Evolutionary conservation across 2,797 vertebrate species (phyloP), one percentile per base, ranked within the genome.

Genomic region (Dermochelys coriacea): DNA sequence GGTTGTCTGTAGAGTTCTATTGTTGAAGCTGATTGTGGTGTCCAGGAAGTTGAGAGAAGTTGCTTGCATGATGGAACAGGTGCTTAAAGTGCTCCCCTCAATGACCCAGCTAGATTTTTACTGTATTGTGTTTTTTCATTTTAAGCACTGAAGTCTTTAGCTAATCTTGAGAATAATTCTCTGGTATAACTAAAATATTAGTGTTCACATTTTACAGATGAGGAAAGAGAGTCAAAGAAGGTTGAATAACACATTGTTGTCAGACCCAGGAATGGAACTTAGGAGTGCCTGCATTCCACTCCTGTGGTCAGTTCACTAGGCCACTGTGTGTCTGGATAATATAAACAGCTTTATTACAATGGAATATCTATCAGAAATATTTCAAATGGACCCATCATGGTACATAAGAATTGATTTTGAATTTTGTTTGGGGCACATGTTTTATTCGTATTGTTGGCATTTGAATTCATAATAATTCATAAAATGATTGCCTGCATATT

Each of bases 251-350:
- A 12, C 1, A 12, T 71, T 54, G 12, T 71, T 54, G 23, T 78
- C 25, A 0, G 1, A 57, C 78, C 49, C 37, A n/a, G 64, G 16
- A 41, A 3, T 29, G 27, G 29, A 84, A 14, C 11, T 51, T n/a
- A 37, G 19, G 41, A 86, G 34, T 64, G 81, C 47, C 41, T 77
- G 12, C 23, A 51, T 77, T 74, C 34, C 12, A 2, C 21, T 85
- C 25, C 79, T 8, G 0, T 3, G 10, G 81, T 64, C 1, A 1
- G 8, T 11, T 1, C 10, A 12, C 0, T 0, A 61, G 29, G 14
- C 29, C 31, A 2, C 27, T 34, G 23, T 2, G 0, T 45, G n/a
- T 57, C 34, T 41, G 47, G 25, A 50, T 50, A 37, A 18, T 34
- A 11, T 52, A 45, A 82, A 15, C 52, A 52, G 49, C 0, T 74